Evolutionary conservation across 1,140 invertebrate species (phyloP).

Genomic region (Musca domestica): DNA sequence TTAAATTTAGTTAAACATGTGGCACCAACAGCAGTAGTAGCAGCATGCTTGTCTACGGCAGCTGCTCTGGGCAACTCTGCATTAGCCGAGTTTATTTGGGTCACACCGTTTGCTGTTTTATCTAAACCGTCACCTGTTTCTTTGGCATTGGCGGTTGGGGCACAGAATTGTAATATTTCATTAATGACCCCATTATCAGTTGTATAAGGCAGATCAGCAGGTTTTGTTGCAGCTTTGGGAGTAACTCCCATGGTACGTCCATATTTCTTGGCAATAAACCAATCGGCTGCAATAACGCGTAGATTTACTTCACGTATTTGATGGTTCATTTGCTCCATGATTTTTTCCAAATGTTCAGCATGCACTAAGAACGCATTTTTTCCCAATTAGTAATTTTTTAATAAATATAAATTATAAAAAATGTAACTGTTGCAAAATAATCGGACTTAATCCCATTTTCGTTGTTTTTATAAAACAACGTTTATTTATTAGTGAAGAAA

Average conservation of each 20-base stretch:
- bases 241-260: neutral
- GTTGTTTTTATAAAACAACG: no score
- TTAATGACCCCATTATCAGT: neutral
- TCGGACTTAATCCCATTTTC: no score
- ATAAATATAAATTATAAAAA: no score
- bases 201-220: neutral
- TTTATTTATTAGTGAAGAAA: no score
- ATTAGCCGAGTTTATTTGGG: neutral
- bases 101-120: neutral
- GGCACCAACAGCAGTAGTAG: neutral
- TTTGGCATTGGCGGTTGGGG: conserved; percentile 37
- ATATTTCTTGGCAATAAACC: conserved; percentile 6
- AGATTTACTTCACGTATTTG: conserved; percentile 36
- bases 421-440: no score
- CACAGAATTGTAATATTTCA: conserved; percentile 15
- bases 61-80: neutral
- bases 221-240: neutral
- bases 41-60: neutral
- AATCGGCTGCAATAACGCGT: conserved; percentile 30
- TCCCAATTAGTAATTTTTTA: no score
- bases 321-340: conserved; percentile 31
- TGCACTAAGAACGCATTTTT: no score
- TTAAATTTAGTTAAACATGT: neutral
- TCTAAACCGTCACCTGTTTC: no score
- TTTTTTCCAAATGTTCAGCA: conserved; percentile 27